Percentiles rank a stretch among this genome's conserved stretches.
These are phyloP conservation scores for Pedionomus torquatus DNA, from an alignment of 2,113 vertebrate species.

Conservation along the genomic window DNA sequence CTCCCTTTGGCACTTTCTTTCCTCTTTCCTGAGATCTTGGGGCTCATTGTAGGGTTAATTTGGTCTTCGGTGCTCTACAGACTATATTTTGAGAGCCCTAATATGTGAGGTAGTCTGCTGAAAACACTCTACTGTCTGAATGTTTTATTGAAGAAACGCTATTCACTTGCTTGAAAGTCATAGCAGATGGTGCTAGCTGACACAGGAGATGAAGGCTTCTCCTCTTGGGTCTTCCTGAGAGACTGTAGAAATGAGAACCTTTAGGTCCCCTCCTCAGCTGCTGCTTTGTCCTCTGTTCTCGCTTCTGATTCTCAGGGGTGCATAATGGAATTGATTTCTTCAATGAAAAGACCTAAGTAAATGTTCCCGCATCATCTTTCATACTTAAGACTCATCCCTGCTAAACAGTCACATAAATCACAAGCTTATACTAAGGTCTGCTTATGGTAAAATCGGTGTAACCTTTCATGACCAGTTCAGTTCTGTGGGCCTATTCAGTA, in stretches of 20 bases:
- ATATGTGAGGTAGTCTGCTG: not conserved
- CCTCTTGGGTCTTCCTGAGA: not conserved
- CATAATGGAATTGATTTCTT: not conserved
- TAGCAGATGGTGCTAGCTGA: not conserved
- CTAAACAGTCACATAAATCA: not conserved
- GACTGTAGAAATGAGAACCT: not conserved
- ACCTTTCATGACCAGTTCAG: not conserved
- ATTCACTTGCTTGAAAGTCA: not conserved
- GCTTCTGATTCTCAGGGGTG: not conserved
- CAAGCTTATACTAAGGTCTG: not conserved
- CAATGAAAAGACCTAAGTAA: not conserved
- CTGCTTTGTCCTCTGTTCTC: not conserved
- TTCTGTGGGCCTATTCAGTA: not conserved
- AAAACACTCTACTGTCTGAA: not conserved
- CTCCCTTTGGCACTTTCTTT: not conserved
- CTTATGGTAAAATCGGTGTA: not conserved
- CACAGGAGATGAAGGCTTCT: not conserved
- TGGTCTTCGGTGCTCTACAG: not conserved
- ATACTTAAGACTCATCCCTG: not conserved
- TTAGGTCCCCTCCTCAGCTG: not conserved
- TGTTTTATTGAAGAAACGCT: not conserved
- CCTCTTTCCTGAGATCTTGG: not conserved
- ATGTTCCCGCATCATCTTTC: not conserved
- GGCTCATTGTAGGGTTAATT: not conserved
- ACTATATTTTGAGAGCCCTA: not conserved